phyloP scores from a whole-genome alignment of 1,140 invertebrate genomes.

The Neodiprion pinetum region DNA sequence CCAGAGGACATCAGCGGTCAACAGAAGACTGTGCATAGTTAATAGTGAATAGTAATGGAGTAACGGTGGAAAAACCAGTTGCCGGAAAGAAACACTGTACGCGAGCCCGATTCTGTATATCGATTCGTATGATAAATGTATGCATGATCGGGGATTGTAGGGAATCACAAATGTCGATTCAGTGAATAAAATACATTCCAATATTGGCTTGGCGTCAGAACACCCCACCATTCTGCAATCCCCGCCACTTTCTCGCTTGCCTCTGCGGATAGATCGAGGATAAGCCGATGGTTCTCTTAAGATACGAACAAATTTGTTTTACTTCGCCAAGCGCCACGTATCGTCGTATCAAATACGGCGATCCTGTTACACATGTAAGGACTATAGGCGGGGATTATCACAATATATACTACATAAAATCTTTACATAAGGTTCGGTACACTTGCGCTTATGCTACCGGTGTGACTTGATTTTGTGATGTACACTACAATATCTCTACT shows the following conservation, averaged over 20 bases:
- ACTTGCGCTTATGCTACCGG: no score
- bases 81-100: background rate
- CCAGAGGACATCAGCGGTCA: background rate
- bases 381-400: no score
- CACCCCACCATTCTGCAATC: background rate
- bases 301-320: background rate
- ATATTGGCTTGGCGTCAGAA: background rate
- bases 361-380: background rate
- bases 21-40: background rate
- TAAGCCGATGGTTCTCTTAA: background rate
- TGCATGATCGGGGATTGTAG: background rate
- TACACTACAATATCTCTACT: background rate
- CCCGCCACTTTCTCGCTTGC: background rate
- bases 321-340: background rate
- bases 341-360: background rate
- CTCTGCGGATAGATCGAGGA: background rate
- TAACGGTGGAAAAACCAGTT: background rate
- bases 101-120: background rate
- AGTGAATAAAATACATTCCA: slow-evolving; percentile 4
- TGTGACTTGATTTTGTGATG: no score
- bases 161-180: background rate
- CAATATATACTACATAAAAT: no score
- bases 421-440: no score
- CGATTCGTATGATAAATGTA: background rate
- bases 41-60: background rate